phyloP scores from a whole-genome alignment of 2,113 vertebrate species.

The Scomber japonicus region DNA sequence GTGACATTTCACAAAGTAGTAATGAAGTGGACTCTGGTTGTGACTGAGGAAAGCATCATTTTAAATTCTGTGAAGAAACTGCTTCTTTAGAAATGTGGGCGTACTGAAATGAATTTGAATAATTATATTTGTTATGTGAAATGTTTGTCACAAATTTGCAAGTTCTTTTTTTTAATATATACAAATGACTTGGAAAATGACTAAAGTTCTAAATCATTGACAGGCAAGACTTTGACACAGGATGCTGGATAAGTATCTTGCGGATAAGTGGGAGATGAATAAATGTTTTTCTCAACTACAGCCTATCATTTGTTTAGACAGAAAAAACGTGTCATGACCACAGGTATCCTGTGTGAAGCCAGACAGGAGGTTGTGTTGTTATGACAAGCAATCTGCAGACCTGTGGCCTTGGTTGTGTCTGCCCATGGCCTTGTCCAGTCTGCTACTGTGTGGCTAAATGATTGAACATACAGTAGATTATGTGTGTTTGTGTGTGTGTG shows the following conservation, averaged over 20 bases:
- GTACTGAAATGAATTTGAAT: not conserved
- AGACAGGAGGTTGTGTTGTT: conserved; percentile 57
- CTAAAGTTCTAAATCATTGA: not conserved
- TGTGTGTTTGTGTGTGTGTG: not conserved
- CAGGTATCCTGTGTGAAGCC: conserved; percentile 52
- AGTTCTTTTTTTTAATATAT: not conserved
- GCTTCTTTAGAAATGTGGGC: not conserved
- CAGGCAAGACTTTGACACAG: no score
- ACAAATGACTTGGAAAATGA: not conserved
- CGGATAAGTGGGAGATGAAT: conserved; percentile 2
- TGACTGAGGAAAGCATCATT: not conserved
- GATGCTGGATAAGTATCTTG: not conserved
- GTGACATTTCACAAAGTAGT: conserved; percentile 15
- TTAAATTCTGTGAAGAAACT: not conserved
- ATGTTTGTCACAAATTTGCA: not conserved
- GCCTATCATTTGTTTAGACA: conserved; percentile 32
- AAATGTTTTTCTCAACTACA: conserved; percentile 16
- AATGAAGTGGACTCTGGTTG: conserved; percentile 10
- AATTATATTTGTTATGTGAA: not conserved
- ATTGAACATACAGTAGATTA: not conserved
- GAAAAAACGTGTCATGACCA: conserved; percentile 32
- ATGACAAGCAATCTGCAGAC: conserved; percentile 57
- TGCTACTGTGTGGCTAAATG: conserved; percentile 39
- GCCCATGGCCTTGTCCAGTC: conserved; percentile 65
- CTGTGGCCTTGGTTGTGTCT: conserved; percentile 54